phyloP scores from a whole-genome alignment of 2,113 vertebrate genomes.

The Cichladusa arquata region DNA sequence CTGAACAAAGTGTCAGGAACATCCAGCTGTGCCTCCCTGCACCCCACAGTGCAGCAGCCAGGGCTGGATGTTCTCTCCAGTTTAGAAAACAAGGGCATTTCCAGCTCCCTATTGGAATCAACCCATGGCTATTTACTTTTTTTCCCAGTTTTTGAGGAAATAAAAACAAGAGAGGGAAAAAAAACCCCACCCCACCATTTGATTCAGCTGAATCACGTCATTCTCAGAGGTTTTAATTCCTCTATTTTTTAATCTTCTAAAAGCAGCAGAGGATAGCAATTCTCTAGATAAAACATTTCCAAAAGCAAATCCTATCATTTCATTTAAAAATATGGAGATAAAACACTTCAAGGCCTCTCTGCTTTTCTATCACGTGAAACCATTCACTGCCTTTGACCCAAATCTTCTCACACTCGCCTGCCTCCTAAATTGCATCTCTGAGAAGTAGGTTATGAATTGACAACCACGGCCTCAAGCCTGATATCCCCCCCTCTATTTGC shows the following conservation, averaged over 20 bases:
- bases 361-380: background rate
- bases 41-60: background rate
- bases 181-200: background rate
- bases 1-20: background rate
- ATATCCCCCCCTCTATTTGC: background rate
- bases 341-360: background rate
- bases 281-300: background rate
- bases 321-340: conserved; percentile 14
- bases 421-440: background rate
- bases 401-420: background rate
- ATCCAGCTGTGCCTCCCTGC: background rate
- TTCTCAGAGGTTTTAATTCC: conserved; percentile 12
- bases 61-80: background rate
- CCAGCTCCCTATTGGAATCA: background rate
- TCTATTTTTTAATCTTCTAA: background rate
- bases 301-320: background rate
- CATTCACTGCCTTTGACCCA: conserved; percentile 20
- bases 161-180: background rate
- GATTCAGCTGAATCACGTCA: background rate
- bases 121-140: background rate
- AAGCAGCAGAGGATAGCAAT: background rate
- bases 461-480: background rate
- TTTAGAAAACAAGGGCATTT: background rate
- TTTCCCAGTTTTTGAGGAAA: background rate
- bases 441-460: background rate